Percentiles rank a stretch among this genome's conserved stretches.
Conservation (phyloP, 2,888 invertebrate species). For the Limnephilus auricula region DNA sequence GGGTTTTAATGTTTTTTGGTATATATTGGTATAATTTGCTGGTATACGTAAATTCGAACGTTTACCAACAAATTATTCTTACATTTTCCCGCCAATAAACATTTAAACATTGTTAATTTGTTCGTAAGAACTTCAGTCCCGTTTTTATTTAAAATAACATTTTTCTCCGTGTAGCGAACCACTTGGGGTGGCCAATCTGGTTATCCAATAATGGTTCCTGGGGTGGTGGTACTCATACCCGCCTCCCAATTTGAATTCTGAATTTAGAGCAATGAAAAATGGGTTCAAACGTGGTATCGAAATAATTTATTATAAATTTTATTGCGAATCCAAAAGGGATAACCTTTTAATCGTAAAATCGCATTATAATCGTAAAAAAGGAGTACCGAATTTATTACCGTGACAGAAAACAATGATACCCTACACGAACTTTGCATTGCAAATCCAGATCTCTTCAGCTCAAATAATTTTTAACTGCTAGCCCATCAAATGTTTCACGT, state of each 20-base stretch:
- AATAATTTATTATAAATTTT: constrained; percentile 40
- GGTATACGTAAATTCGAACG: too few relatives aligned
- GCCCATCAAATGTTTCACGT: constrained; percentile 44
- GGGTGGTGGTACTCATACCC: too few relatives aligned
- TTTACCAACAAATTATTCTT: too few relatives aligned
- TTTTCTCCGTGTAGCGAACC: too few relatives aligned
- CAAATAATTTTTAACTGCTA: constrained; percentile 47
- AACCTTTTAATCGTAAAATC: constrained; percentile 53
- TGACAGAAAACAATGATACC: constrained; percentile 50
- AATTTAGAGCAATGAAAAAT: background rate
- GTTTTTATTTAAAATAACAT: too few relatives aligned
- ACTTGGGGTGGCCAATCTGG: too few relatives aligned
- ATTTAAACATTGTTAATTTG: too few relatives aligned
- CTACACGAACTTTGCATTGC: constrained; percentile 48
- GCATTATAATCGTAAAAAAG: constrained; percentile 57
- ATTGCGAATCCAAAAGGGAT: constrained; percentile 1
- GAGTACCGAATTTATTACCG: constrained; percentile 42
- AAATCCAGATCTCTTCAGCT: constrained; percentile 43
- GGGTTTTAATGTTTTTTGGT: too few relatives aligned
- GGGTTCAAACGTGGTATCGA: background rate
- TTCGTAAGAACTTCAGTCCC: too few relatives aligned
- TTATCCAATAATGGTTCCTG: too few relatives aligned
- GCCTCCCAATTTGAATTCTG: background rate
- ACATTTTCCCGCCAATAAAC: too few relatives aligned
- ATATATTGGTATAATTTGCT: too few relatives aligned